Evolutionary conservation across 2,797 vertebrate genomes (phyloP), one percentile per base, ranked within the genome.

Genomic region (Halcyon smyrnensis): DNA sequence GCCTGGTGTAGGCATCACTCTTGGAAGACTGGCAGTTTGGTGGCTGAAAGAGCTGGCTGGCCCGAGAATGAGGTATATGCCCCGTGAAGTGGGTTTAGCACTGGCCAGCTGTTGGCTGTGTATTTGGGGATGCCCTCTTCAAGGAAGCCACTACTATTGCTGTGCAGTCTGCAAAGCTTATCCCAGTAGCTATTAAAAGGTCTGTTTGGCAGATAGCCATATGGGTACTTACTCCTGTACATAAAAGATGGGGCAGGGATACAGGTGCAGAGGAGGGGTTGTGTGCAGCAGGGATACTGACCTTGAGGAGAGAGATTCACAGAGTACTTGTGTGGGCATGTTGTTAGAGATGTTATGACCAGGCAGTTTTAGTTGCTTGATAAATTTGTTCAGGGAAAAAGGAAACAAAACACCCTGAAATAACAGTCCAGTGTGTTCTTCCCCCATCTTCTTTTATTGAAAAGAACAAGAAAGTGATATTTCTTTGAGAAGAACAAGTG

Each of bases 401-500:
- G 41, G 59, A 84, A 96, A 75, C 62, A 84, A 89, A 95, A 78
- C 51, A 48, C 37, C 8, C 7, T 63, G 57, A 62, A 87, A 23
- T 78, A 76, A 16, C 37, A 71, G 57, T 46, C 41, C 43, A 39
- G 0, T 24, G 19, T 86, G 59, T 81, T 91, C 83, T 89, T 89
- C 16, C 9, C 18, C 8, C 53, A 23, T 92, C 69, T 64, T 77
- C 6, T 15, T 79, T 85, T 83, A 87, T 34, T 43, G 28, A 77
- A 91, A 90, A 89, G 41, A 75, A 88, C 12, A 20, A 81, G 80
- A 90, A 84, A 92, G 74, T 59, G 36, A 3, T 94, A n/a, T 37
- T 94, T 88, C 54, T 94, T 81, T 54, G 65, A 43, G 48, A 86
- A 93, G 84, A 89, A 74, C 75, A 89, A 83, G 28, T 90, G 62